Conservation (phyloP, 2,888 invertebrate genomes). For the Phaedon cochleariae region DNA sequence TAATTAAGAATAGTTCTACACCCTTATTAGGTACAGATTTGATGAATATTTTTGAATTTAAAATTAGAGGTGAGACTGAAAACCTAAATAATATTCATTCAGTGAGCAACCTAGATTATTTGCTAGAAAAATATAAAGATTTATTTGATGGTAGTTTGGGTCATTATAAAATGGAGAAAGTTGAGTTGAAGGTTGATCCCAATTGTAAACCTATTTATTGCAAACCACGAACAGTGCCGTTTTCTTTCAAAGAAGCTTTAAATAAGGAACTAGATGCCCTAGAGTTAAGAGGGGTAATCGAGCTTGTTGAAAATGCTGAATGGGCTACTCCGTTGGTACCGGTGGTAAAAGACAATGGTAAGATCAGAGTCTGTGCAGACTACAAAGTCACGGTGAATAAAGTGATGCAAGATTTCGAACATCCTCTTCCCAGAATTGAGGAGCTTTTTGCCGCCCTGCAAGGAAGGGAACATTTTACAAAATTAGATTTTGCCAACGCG, state of each 20-base stretch:
- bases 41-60: constrained; percentile 16
- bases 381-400: constrained; percentile 7
- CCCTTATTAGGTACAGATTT: constrained; percentile 15
- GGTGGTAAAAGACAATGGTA: constrained; percentile 4
- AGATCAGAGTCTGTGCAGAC: neutral
- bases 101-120: neutral
- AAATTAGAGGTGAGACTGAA: constrained; percentile 4
- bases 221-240: constrained; percentile 24
- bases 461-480: constrained; percentile 18
- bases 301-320: constrained; percentile 3
- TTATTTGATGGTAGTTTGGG: constrained; percentile 13
- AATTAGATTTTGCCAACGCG: constrained; percentile 20
- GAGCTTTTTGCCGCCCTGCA: constrained; percentile 22
- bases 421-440: constrained; percentile 22
- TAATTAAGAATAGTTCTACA: constrained; percentile 15
- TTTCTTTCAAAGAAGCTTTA: constrained; percentile 17
- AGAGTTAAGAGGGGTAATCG: constrained; percentile 13
- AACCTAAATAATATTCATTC: constrained; percentile 4
- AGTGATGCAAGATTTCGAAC: constrained; percentile 16
- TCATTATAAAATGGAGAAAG: constrained; percentile 11
- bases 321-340: constrained; percentile 23
- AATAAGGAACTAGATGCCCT: constrained; percentile 19
- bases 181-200: constrained; percentile 15
- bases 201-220: constrained; percentile 16
- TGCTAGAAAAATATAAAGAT: constrained; percentile 3